Evolutionary conservation across 1,140 invertebrate genomes (phyloP).

Genomic region (Leptinotarsa texana): DNA sequence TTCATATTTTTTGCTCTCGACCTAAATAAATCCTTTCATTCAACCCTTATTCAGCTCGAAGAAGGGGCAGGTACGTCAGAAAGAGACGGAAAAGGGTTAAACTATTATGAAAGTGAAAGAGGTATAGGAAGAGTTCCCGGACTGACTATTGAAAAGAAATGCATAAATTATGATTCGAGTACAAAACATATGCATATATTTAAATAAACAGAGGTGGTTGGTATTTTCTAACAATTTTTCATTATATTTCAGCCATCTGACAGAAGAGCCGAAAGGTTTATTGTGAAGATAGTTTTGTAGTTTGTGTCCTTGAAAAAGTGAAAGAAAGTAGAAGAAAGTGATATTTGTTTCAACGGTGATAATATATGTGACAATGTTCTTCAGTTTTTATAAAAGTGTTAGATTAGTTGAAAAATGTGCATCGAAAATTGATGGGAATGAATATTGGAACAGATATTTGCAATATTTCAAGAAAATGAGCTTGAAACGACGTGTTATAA

Average conservation of each 20-base stretch:
- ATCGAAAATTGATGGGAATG: no score
- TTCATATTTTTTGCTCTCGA: slow-evolving; percentile 33
- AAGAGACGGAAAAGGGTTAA: slow-evolving; percentile 24
- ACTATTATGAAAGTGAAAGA: slow-evolving; percentile 35
- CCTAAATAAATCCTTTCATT: slow-evolving; percentile 34
- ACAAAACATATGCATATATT: slow-evolving; percentile 40
- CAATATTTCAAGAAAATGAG: no score
- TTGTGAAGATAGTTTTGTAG: not conserved
- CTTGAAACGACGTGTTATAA: no score
- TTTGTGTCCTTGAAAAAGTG: not conserved
- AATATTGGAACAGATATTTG: no score
- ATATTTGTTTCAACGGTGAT: not conserved
- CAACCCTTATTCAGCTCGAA: slow-evolving; percentile 31
- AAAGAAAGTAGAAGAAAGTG: slow-evolving; percentile 1
- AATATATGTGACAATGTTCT: not conserved
- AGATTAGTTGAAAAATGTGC: no score
- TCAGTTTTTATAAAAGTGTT: no score
- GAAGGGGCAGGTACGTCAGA: slow-evolving; percentile 34
- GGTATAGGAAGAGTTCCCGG: slow-evolving; percentile 39
- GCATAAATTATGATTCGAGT: slow-evolving; percentile 37
- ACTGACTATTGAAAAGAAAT: slow-evolving; percentile 37
- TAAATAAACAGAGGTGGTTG: slow-evolving; percentile 22
- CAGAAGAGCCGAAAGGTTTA: not conserved
- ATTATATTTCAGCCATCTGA: not conserved
- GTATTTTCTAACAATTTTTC: not conserved